Percentiles rank a stretch among this genome's conserved stretches.
These are phyloP conservation scores for Marasmarcha lunaedactyla DNA, from an alignment of 2,888 invertebrate genomes.

Conservation along the genomic window DNA sequence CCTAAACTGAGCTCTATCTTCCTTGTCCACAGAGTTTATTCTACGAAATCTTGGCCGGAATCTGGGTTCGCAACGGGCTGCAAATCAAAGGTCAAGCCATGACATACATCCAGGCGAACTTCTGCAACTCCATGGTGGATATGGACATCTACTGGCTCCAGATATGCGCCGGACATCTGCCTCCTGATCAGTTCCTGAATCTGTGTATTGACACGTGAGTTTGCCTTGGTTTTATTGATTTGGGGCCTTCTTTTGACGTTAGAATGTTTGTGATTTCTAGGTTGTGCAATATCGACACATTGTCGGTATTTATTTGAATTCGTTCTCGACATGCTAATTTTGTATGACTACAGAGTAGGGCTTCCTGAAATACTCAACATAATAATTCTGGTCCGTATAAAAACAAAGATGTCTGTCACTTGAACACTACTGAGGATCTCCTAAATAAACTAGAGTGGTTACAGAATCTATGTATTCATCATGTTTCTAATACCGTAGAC, in stretches of 20 bases:
- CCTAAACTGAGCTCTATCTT: background rate
- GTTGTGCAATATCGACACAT: too few relatives aligned
- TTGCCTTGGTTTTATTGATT: too few relatives aligned
- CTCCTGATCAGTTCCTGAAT: conserved; percentile 86
- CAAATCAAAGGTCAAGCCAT: conserved; percentile 99
- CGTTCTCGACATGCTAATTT: too few relatives aligned
- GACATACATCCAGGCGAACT: conserved; percentile 98
- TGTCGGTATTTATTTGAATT: too few relatives aligned
- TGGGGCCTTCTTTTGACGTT: background rate
- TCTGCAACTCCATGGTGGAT: conserved; percentile 98
- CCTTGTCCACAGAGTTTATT: conserved; percentile 80
- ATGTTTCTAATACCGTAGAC: too few relatives aligned
- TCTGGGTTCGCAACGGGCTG: conserved; percentile 97
- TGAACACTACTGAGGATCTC: too few relatives aligned
- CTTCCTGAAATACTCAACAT: too few relatives aligned
- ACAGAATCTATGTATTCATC: too few relatives aligned
- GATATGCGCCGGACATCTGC: conserved; percentile 90
- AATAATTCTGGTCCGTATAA: too few relatives aligned
- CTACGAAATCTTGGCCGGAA: conserved; percentile 92
- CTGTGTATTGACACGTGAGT: conserved; percentile 89
- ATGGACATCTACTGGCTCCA: conserved; percentile 96
- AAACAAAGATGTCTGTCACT: too few relatives aligned
- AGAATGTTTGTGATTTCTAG: conserved; percentile 1
- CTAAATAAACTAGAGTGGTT: too few relatives aligned
- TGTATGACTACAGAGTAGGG: too few relatives aligned